Evolutionary conservation across 2,888 invertebrate species (phyloP), one percentile per base, ranked within the genome.

Genomic region (Microdon myrmicae): DNA sequence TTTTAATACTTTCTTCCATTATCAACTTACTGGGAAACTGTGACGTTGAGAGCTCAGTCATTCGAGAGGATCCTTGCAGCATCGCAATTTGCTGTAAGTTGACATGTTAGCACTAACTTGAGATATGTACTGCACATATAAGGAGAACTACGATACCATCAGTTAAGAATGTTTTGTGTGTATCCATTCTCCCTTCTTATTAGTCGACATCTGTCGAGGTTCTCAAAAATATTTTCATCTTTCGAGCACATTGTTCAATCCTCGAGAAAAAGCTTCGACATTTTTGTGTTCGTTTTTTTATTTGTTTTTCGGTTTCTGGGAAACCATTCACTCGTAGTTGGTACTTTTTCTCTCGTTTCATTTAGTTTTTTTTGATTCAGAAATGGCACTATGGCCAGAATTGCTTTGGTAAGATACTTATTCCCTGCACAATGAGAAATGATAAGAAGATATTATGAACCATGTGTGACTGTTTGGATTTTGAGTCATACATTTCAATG

Each of bases 1-100:
- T 56, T 56, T 64, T 44, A 64, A 64, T 58, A 58, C 64, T 58
- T 64, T n/a, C n/a, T 66, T 59, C 66, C 66, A 59, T 66, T 66
- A 66, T 54, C 66, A 58, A 61, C 49, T 61, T 49, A 43, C 59
- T 41, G 32, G 23, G 39, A 26, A 22, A 16, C 10, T 8, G 13
- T 14, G 26, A 28, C 19, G 17, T 13, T 22, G 19, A 6, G 19
- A 4, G 8, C 12, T 10, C 4, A 2, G 6, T 12, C 8, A 8
- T 44, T 22, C 14, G 32, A 34, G n/a, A n/a, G n/a, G n/a, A 14
- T 38, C 20, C 13, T 12, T 45, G 39, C 45, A 47, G 31, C 23
- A 22, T 23, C 35, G 43, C 22, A 43, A 28, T 55, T 41, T 51
- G 34, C 14, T 41, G 10, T 34, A 45, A 47, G 47, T 55, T 45